Evolutionary conservation across 2,797 vertebrate species (phyloP).

Genomic region (Mallotus villosus): DNA sequence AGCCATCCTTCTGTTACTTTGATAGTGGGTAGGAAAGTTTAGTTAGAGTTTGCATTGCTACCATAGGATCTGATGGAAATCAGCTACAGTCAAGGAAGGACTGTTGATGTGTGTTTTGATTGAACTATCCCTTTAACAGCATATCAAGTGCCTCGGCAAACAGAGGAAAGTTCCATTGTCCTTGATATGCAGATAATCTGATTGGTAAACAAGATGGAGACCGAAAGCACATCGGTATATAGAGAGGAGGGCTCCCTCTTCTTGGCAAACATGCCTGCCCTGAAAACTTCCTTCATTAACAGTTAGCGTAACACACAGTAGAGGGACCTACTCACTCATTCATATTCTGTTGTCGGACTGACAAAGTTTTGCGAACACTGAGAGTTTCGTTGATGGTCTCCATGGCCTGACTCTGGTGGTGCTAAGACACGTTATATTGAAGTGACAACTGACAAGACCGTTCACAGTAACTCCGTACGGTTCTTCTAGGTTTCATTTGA

Average conservation of each 20-base stretch:
- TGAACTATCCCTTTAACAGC: slow-evolving; percentile 21
- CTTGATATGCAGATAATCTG: slow-evolving; percentile 30
- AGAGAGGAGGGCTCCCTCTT: slow-evolving; percentile 26
- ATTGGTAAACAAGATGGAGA: slow-evolving; percentile 24
- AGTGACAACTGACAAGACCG: no score
- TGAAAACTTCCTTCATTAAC: slow-evolving; percentile 9
- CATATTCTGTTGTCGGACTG: background rate
- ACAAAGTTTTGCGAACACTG: no score
- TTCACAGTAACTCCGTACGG: no score
- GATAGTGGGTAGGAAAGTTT: no score
- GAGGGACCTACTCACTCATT: background rate
- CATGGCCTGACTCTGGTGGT: no score
- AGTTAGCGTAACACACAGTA: background rate
- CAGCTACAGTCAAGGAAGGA: background rate
- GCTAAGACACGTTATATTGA: no score
- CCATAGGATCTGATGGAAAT: background rate
- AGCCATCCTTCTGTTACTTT: background rate
- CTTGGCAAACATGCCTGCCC: slow-evolving; percentile 24
- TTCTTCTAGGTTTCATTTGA: no score
- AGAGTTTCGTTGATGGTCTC: background rate
- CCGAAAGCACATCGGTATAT: slow-evolving; percentile 29
- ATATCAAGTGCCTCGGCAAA: slow-evolving; percentile 9
- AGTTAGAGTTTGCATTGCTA: background rate
- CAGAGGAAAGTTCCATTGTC: background rate
- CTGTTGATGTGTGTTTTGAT: background rate